Evolutionary conservation across 2,113 vertebrate genomes (phyloP).

Genomic region (Myiopsitta monachus): DNA sequence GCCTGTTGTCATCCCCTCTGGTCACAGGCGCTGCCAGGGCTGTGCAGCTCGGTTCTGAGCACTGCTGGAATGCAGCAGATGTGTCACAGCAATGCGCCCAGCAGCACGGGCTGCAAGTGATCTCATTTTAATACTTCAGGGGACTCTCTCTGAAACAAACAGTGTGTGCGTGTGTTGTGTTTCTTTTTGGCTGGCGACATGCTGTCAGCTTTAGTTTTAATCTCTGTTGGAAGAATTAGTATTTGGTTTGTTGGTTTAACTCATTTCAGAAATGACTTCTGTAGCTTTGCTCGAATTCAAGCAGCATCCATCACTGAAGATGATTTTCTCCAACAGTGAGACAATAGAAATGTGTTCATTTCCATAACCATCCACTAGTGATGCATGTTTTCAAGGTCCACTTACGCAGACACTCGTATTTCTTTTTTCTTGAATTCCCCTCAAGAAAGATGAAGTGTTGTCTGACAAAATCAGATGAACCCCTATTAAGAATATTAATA

Average conservation of each 20-base stretch:
- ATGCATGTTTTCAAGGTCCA: not conserved
- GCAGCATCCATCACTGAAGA: not conserved
- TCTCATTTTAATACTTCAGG: not conserved
- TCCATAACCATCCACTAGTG: not conserved
- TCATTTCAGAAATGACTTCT: not conserved
- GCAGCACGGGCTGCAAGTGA: not conserved
- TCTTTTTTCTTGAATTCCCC: not conserved
- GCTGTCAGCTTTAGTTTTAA: not conserved
- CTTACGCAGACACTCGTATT: not conserved
- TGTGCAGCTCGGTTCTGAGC: not conserved
- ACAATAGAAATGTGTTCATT: not conserved
- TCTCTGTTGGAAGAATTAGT: not conserved
- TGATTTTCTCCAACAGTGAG: not conserved
- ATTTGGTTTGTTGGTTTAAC: not conserved
- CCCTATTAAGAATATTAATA: not conserved
- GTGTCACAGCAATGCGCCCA: accelerated
- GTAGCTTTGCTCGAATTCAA: not conserved
- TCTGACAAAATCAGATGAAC: not conserved
- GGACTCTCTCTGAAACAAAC: not conserved
- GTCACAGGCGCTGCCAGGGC: not conserved
- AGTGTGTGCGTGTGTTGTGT: not conserved
- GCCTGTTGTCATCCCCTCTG: not conserved
- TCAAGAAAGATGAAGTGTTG: not conserved
- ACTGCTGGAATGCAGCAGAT: not conserved
- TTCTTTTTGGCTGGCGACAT: not conserved